Percentiles rank a stretch among this genome's conserved stretches.
phyloP scores from a whole-genome alignment of 2,113 vertebrate genomes.

The Seriola aureovittata region DNA sequence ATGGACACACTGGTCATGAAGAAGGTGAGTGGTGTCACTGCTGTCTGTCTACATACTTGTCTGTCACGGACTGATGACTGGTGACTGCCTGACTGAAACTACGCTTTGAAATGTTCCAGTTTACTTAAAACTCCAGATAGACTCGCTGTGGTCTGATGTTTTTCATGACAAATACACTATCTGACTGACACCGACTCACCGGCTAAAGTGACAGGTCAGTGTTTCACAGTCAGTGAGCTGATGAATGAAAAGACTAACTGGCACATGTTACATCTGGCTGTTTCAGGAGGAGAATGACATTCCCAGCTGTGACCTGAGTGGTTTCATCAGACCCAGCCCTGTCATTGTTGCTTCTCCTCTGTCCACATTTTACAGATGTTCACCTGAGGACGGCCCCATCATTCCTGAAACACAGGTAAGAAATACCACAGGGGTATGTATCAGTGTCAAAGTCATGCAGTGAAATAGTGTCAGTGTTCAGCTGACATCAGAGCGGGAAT shows the following conservation, averaged over 20 bases:
- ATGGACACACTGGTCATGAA: slow-evolving; percentile 99
- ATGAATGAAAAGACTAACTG: not conserved
- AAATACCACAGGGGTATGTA: not conserved
- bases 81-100: not conserved
- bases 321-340: slow-evolving; percentile 94
- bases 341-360: slow-evolving; percentile 94
- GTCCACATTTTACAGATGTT: slow-evolving; percentile 93
- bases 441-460: no score
- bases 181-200: not conserved
- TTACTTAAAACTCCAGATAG: not conserved
- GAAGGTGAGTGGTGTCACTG: slow-evolving; percentile 78
- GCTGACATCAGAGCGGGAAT: no score
- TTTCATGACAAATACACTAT: not conserved
- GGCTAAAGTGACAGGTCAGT: not conserved
- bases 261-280: not conserved
- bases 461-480: no score
- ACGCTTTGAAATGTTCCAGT: not conserved
- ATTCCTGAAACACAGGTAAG: slow-evolving; percentile 97
- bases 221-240: not conserved
- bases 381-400: slow-evolving; percentile 93
- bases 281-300: slow-evolving; percentile 95
- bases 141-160: not conserved
- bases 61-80: not conserved
- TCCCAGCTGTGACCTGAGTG: slow-evolving; percentile 96
- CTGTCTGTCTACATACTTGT: not conserved